Evolutionary conservation across 2,797 vertebrate species (phyloP).

Genomic region (Bufotes viridis): DNA sequence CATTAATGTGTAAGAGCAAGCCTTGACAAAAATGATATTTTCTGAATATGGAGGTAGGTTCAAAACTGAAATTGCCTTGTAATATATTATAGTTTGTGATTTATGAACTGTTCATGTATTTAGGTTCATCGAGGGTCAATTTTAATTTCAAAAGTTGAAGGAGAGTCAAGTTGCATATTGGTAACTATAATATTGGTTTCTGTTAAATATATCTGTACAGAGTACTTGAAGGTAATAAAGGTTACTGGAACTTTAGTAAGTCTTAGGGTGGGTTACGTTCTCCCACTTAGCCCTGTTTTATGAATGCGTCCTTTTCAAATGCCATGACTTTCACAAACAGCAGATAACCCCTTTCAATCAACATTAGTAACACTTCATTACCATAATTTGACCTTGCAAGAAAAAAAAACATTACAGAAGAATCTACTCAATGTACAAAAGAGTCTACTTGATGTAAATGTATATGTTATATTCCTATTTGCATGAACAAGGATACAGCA

Average conservation of each 20-base stretch:
- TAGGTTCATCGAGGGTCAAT: no score
- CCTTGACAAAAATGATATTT: no score
- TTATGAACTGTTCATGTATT: no score
- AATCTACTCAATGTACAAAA: slow-evolving; percentile 77
- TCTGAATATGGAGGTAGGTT: no score
- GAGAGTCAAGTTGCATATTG: slow-evolving; percentile 79
- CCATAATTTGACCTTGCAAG: slow-evolving; percentile 83
- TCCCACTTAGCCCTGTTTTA: slow-evolving; percentile 80
- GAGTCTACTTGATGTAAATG: slow-evolving; percentile 74
- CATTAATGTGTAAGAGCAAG: no score
- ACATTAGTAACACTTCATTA: slow-evolving; percentile 80
- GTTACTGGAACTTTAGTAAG: slow-evolving; percentile 76
- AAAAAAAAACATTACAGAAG: slow-evolving; percentile 72
- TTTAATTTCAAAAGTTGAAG: slow-evolving; percentile 72
- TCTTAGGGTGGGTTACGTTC: slow-evolving; percentile 78
- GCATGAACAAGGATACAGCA: slow-evolving; percentile 79
- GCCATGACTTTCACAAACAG: slow-evolving; percentile 79
- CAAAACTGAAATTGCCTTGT: no score
- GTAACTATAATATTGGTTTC: slow-evolving; percentile 93
- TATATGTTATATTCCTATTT: slow-evolving; percentile 63
- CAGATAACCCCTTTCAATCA: slow-evolving; percentile 86
- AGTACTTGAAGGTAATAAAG: slow-evolving; percentile 72
- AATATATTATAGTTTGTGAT: no score
- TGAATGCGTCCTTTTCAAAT: slow-evolving; percentile 77
- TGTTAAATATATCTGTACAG: slow-evolving; percentile 71